Base-by-base conservation (phyloP, 2,797 vertebrate species). In the Tapera naevia region DNA sequence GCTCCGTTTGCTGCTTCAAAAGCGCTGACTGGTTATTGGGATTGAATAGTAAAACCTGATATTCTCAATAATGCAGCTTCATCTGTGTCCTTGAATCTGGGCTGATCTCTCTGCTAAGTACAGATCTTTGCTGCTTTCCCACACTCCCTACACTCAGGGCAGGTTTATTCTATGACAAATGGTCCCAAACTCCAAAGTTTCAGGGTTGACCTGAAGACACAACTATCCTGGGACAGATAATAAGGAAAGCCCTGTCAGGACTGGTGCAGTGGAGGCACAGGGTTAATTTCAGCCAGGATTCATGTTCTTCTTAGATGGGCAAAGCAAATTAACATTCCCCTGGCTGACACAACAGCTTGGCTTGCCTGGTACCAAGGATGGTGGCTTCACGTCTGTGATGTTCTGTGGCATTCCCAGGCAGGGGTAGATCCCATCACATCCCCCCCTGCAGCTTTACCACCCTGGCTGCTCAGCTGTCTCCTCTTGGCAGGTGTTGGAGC, bases 251-350 rank as follows among this genome's bases (percentile, higher is more conserved):
- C 28, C 18, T 5, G 3, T 27, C 51, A 65, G 51, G 51, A 35
- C 10, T 0, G 3, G 33, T n/a, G 51, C 32, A 57, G 39, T 45
- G 62, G 71, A 79, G 48, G 62, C 30, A 64, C 1, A 0, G n/a
- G 28, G 37, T 50, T 76, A 37, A 57, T 89, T 88, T 87, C 53
- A 90, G 27, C 21, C 71, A 65, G 58, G 45, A 85, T 74, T 72
- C 17, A 8, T 0, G 0, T 50, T 65, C 43, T 78, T 0, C 0
- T 51, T 60, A 73, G 39, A 23, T 15, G n/a, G 43, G 35, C 33
- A 83, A 66, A 80, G 18, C 0, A 13, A 53, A 51, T 64, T 45
- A 73, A 13, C 0, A 0, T 12, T 88, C 4, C 24, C 17, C 9
- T 35, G 60, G 23, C 24, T 73, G 65, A 46, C 60, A 54, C 0